Conservation (phyloP, 2,113 vertebrate species). For the Amblyornis subalaris region DNA sequence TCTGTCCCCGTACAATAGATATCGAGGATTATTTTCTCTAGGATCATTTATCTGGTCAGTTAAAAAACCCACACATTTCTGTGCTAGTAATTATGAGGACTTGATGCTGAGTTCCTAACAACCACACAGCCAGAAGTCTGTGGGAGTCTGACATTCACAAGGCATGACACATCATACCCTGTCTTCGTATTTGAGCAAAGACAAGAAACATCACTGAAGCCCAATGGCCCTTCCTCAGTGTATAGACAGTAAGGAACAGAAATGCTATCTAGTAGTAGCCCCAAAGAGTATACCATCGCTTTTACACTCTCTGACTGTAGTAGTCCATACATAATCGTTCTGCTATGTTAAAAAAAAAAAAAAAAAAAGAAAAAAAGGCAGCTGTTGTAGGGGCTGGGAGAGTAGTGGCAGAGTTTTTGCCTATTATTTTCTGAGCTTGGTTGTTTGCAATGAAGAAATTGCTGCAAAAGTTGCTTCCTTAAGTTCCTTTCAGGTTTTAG, state of each 20-base stretch:
- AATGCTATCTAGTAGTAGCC: background rate
- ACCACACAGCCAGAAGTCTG: constrained; percentile 14
- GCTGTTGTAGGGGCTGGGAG: background rate
- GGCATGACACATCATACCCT: background rate
- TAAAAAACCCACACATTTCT: background rate
- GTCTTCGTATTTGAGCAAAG: background rate
- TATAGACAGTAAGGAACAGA: background rate
- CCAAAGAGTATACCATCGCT: no score
- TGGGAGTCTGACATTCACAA: constrained; percentile 27
- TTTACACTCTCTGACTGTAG: background rate
- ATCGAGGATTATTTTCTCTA: background rate
- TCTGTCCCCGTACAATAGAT: background rate
- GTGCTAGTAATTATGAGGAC: background rate
- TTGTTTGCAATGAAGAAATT: background rate
- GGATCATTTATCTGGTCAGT: constrained; percentile 6
- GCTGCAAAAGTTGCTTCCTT: background rate
- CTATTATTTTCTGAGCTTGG: background rate
- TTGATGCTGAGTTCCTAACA: constrained; percentile 19
- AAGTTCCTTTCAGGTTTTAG: background rate
- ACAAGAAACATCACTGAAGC: background rate
- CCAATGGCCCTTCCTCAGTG: background rate
- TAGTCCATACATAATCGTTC: background rate
- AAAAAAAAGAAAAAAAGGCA: background rate
- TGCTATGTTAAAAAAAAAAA: background rate
- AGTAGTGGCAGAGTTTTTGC: background rate